A percentile compares a stretch with the other conserved stretches of the same genome.
Evolutionary conservation across 2,888 invertebrate species (phyloP).

Genomic region (Steinernema carpocapsae): DNA sequence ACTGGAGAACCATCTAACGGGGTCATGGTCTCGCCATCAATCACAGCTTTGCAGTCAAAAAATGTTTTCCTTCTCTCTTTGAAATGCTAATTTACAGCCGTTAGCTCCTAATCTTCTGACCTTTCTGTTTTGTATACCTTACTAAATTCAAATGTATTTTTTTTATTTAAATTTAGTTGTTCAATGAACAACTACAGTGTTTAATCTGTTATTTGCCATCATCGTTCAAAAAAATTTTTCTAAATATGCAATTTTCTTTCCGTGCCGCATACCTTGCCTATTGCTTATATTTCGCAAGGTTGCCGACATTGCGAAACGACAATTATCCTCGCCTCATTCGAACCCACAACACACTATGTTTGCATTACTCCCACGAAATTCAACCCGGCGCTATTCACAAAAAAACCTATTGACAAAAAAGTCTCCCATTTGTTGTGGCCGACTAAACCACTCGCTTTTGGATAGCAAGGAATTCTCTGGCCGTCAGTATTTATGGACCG

Average conservation of each 20-base stretch:
- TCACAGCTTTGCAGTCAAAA: background rate
- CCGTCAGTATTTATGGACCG: background rate
- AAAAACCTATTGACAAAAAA: too few relatives aligned
- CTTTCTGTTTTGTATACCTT: too few relatives aligned
- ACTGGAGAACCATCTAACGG: background rate
- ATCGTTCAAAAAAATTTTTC: too few relatives aligned
- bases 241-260: too few relatives aligned
- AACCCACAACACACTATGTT: background rate
- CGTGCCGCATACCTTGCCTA: constrained; percentile 3
- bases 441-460: background rate
- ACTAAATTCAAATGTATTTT: too few relatives aligned
- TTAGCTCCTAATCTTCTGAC: background rate
- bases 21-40: background rate
- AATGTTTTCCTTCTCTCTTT: background rate
- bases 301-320: background rate
- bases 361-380: background rate
- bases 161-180: too few relatives aligned
- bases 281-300: constrained; percentile 18
- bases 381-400: background rate
- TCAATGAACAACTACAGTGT: too few relatives aligned
- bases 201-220: too few relatives aligned
- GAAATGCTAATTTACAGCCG: background rate
- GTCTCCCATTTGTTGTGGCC: too few relatives aligned
- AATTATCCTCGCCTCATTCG: background rate
- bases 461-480: background rate